Conservation (phyloP, 2,888 invertebrate genomes). For the Seira musarum region DNA sequence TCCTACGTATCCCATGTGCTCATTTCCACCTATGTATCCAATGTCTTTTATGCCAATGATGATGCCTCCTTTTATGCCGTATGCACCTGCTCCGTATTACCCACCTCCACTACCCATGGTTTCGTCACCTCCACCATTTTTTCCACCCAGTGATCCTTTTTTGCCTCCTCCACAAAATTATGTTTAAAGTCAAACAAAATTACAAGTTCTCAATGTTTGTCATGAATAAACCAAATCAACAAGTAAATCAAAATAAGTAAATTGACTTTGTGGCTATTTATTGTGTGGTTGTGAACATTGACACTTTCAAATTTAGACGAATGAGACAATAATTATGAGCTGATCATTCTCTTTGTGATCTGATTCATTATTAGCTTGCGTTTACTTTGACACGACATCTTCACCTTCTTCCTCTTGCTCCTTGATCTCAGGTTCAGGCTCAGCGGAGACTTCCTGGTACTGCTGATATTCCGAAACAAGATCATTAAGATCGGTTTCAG, state of each 20-base stretch:
- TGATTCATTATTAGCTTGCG: not conserved
- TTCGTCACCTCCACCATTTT: slow-evolving; percentile 27
- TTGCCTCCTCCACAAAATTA: slow-evolving; percentile 12
- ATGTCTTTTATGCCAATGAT: slow-evolving; percentile 52
- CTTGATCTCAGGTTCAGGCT: slow-evolving; percentile 8
- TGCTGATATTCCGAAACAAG: slow-evolving; percentile 74
- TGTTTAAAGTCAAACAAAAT: slow-evolving; percentile 5
- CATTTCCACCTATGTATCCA: slow-evolving; percentile 43
- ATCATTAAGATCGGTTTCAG: slow-evolving; percentile 77
- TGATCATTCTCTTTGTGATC: not conserved
- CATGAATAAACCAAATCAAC: no score
- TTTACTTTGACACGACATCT: slow-evolving; percentile 11
- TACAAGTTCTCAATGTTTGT: not conserved
- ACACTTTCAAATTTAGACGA: slow-evolving; percentile 16
- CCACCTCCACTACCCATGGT: no score
- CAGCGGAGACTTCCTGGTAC: slow-evolving; percentile 71
- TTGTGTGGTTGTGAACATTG: not conserved
- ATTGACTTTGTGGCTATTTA: not conserved
- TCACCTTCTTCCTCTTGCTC: slow-evolving; percentile 50
- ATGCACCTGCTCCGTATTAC: slow-evolving; percentile 11
- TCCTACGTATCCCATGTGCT: slow-evolving; percentile 11
- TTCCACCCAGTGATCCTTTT: slow-evolving; percentile 16
- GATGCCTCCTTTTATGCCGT: slow-evolving; percentile 46
- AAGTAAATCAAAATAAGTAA: not conserved
- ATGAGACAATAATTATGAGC: not conserved